Evolutionary conservation across 1,140 invertebrate species (phyloP).

Genomic region (Heliconius eleuchia): DNA sequence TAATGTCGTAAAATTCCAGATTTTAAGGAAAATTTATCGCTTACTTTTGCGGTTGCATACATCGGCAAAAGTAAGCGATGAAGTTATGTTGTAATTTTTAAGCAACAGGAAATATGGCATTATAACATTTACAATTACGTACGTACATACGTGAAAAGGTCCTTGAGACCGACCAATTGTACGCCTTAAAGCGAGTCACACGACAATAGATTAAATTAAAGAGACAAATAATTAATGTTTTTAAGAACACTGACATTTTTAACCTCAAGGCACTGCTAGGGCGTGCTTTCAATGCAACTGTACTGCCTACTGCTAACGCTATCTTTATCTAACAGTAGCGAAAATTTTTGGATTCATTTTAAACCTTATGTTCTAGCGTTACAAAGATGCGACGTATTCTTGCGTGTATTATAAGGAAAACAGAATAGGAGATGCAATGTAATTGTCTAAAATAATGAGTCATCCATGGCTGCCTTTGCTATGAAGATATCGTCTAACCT

Average conservation of each 20-base stretch:
- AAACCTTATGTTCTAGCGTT: not conserved
- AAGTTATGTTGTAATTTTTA: not conserved
- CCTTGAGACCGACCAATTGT: slow-evolving; percentile 8
- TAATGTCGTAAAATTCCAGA: too few relatives aligned
- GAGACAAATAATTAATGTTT: slow-evolving; percentile 43
- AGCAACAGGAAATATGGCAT: slow-evolving; percentile 17
- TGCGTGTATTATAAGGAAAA: not conserved
- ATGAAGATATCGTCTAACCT: slow-evolving; percentile 23
- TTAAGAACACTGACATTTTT: slow-evolving; percentile 38
- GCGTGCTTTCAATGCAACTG: slow-evolving; percentile 17
- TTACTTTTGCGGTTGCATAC: too few relatives aligned
- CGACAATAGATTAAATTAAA: slow-evolving; percentile 15
- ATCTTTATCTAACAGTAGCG: not conserved
- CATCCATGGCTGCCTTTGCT: slow-evolving; percentile 19
- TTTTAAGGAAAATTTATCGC: too few relatives aligned
- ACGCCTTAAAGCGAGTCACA: slow-evolving; percentile 24
- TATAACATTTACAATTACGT: not conserved
- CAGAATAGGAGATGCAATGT: slow-evolving; percentile 10
- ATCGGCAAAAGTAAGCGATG: too few relatives aligned
- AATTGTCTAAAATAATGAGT: slow-evolving; percentile 23
- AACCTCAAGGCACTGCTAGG: slow-evolving; percentile 38
- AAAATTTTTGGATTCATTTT: not conserved
- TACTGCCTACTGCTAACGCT: not conserved
- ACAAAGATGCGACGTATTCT: not conserved
- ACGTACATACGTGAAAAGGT: not conserved